Evolutionary conservation across 2,797 vertebrate genomes (phyloP).

Genomic region (Chaenodraco wilsoni): DNA sequence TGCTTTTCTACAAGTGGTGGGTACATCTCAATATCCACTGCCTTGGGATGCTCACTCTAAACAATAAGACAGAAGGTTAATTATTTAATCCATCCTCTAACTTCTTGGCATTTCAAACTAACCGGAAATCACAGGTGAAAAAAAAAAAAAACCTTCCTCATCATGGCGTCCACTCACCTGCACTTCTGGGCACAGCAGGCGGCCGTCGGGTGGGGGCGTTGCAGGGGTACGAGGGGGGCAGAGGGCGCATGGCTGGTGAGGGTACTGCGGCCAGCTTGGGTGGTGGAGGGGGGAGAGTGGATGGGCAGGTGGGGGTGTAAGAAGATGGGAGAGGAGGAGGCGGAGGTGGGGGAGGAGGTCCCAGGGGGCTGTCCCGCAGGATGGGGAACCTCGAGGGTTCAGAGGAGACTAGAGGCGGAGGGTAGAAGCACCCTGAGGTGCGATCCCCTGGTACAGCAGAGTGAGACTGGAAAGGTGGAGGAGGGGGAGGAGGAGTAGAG

Average conservation of each 20-base stretch:
- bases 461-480: conserved; percentile 54
- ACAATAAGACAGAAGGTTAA: neutral
- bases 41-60: neutral
- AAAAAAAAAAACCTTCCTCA: neutral
- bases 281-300: conserved; percentile 76
- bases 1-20: neutral
- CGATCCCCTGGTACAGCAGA: conserved; percentile 67
- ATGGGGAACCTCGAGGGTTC: conserved; percentile 66
- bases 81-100: neutral
- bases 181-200: conserved; percentile 80
- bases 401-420: conserved; percentile 37
- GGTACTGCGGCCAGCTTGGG: conserved; percentile 84
- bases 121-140: neutral
- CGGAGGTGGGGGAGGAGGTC: conserved; percentile 77
- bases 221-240: conserved; percentile 83
- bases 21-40: neutral
- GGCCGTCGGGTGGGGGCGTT: conserved; percentile 81
- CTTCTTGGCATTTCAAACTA: neutral
- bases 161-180: conserved; percentile 65
- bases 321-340: conserved; percentile 77
- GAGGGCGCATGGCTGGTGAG: conserved; percentile 77
- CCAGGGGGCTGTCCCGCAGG: conserved; percentile 68
- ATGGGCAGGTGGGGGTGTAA: conserved; percentile 67
- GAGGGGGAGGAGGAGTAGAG: conserved; percentile 57
- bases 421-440: conserved; percentile 69